Evolutionary conservation across 2,888 invertebrate genomes (phyloP).

Genomic region (Brassicogethes aeneus): DNA sequence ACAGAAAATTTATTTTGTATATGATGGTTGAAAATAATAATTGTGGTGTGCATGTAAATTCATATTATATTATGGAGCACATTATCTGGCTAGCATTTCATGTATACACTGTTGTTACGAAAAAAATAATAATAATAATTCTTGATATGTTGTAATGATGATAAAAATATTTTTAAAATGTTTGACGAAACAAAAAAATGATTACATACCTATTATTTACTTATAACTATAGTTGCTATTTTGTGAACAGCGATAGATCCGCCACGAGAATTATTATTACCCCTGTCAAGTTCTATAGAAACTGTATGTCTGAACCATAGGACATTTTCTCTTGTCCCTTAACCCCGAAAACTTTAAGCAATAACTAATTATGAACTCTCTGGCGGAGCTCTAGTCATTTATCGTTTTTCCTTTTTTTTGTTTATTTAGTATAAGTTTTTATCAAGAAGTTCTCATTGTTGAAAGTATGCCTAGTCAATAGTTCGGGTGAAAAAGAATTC

Average conservation of each 20-base stretch:
- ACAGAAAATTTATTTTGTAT: slow-evolving; percentile 39
- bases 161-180: slow-evolving; percentile 37
- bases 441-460: too few species aligned
- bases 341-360: too few species aligned
- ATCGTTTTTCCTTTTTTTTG: background rate
- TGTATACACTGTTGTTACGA: slow-evolving; percentile 45
- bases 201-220: too few species aligned
- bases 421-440: background rate
- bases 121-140: slow-evolving; percentile 40
- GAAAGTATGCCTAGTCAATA: slow-evolving; percentile 57
- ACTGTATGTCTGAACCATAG: too few species aligned
- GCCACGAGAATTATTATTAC: too few species aligned
- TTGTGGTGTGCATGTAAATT: slow-evolving; percentile 17
- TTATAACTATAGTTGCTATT: too few species aligned
- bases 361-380: too few species aligned
- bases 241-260: too few species aligned
- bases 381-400: background rate
- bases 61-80: slow-evolving; percentile 40
- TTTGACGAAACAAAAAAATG: background rate
- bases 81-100: slow-evolving; percentile 43
- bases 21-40: slow-evolving; percentile 33
- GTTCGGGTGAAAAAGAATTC: slow-evolving; percentile 46
- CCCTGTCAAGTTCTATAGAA: too few species aligned
- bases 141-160: slow-evolving; percentile 43
- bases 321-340: too few species aligned